phyloP scores from a whole-genome alignment of 2,113 vertebrate species.

The Leptobrachium leishanense region DNA sequence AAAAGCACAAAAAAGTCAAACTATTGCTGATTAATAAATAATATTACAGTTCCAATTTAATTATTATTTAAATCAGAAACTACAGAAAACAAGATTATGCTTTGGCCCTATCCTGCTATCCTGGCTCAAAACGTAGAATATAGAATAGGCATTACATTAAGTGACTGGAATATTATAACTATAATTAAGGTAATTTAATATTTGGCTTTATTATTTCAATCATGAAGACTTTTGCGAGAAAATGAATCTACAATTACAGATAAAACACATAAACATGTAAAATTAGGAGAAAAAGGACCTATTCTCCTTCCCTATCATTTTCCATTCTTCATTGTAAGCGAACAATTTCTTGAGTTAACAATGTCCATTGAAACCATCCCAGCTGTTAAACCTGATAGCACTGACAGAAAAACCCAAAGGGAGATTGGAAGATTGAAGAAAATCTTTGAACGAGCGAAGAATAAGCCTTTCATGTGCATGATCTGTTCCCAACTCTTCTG shows the following conservation, averaged over 20 bases:
- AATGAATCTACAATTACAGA: too few species aligned
- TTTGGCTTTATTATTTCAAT: not conserved
- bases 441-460: not conserved
- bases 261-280: not conserved
- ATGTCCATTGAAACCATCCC: slow-evolving; percentile 28
- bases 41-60: too few species aligned
- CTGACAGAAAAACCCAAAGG: not conserved
- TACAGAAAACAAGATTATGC: too few species aligned
- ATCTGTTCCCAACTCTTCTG: not conserved
- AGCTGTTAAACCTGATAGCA: slow-evolving; percentile 20
- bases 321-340: not conserved
- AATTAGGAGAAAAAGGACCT: not conserved
- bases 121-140: too few species aligned
- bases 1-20: too few species aligned
- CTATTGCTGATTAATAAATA: too few species aligned
- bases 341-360: slow-evolving; percentile 18
- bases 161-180: too few species aligned
- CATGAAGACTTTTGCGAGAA: not conserved
- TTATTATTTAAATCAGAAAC: too few species aligned
- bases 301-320: not conserved
- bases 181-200: not conserved
- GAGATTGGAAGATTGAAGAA: slow-evolving; percentile 13
- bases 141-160: too few species aligned
- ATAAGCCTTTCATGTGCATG: slow-evolving; percentile 9
- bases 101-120: too few species aligned